phyloP scores from a whole-genome alignment of 1,140 invertebrate genomes.

The Drosophila funebris region DNA sequence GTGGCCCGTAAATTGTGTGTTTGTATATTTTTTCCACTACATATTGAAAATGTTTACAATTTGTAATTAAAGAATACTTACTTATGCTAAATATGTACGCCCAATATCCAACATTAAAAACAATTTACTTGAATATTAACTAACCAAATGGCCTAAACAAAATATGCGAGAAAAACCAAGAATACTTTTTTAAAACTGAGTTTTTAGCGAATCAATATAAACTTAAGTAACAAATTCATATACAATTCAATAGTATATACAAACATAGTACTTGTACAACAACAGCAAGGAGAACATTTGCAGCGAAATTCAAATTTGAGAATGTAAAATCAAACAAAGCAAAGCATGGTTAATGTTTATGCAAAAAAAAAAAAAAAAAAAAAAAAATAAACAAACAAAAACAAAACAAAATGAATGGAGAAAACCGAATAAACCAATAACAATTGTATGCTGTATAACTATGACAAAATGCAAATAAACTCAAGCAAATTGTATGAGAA shows the following conservation, averaged over 20 bases:
- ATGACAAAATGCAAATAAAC: conserved; percentile 60
- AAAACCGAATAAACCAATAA: neutral
- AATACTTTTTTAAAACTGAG: conserved; percentile 71
- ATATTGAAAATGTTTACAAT: conserved; percentile 49
- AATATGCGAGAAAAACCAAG: conserved; percentile 37
- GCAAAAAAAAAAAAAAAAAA: neutral
- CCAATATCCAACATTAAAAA: conserved; percentile 58
- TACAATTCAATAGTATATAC: conserved; percentile 24
- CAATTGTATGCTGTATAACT: conserved; percentile 61
- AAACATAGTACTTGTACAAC: conserved; percentile 22
- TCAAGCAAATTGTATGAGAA: conserved; percentile 61
- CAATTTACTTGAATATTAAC: conserved; percentile 45
- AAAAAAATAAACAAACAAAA: neutral
- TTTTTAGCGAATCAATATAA: conserved; percentile 75
- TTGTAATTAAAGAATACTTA: conserved; percentile 46
- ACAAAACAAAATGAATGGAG: neutral
- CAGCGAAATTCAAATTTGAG: conserved; percentile 36
- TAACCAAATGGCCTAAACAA: conserved; percentile 47
- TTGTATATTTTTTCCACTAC: conserved; percentile 49
- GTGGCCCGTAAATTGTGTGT: conserved; percentile 52
- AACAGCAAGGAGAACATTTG: conserved; percentile 21
- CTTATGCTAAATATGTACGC: conserved; percentile 31
- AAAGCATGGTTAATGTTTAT: conserved; percentile 1
- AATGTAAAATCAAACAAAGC: neutral
- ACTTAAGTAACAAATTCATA: conserved; percentile 70